Evolutionary conservation across 2,113 vertebrate species (phyloP).

Genomic region (Neopipo cinnamomea): DNA sequence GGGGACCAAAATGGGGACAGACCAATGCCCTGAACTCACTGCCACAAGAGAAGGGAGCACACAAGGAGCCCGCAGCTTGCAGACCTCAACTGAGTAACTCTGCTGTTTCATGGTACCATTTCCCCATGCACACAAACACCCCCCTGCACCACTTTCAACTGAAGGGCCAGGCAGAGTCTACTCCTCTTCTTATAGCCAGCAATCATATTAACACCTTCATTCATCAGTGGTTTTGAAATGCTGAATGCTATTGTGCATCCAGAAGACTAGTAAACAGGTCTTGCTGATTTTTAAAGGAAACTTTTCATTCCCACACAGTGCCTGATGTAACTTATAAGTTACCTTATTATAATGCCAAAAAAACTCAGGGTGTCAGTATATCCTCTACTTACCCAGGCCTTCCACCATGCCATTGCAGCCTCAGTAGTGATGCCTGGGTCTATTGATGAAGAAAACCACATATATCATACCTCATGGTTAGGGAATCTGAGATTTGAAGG

Average conservation of each 20-base stretch:
- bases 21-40: neutral
- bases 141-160: neutral
- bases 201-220: neutral
- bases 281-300: neutral
- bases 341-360: neutral
- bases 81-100: neutral
- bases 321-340: neutral
- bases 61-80: neutral
- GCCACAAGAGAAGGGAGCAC: neutral
- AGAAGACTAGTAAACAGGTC: neutral
- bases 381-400: constrained; percentile 56
- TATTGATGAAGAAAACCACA: neutral
- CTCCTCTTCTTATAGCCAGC: neutral
- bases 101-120: neutral
- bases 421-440: neutral
- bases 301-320: neutral
- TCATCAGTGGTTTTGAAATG: neutral
- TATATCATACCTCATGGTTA: neutral
- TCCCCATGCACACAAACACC: neutral
- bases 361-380: neutral
- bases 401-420: constrained; percentile 58
- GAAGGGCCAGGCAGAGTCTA: neutral
- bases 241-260: neutral
- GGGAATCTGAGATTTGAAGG: neutral
- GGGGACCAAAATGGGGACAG: neutral